A percentile compares a stretch with the other conserved stretches of the same genome.
These are phyloP conservation scores for Perca schrenkii DNA, from an alignment of 2,113 vertebrate genomes.

Conservation along the genomic window DNA sequence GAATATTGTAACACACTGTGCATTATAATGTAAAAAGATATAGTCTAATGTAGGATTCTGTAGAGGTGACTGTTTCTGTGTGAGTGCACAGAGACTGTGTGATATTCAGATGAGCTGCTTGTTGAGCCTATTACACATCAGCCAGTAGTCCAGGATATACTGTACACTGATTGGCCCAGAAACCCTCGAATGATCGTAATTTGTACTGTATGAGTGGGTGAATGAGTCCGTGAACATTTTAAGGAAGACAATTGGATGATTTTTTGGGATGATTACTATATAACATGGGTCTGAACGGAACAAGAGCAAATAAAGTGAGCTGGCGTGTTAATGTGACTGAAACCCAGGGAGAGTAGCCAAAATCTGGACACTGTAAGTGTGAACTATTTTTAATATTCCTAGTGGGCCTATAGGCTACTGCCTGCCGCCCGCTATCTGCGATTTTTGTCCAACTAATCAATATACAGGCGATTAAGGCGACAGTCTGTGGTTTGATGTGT, in stretches of 20 bases:
- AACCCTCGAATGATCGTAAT: constrained; percentile 83
- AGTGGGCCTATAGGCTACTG: constrained; percentile 18
- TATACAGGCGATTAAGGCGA: background rate
- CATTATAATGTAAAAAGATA: no score
- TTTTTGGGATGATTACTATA: constrained; percentile 11
- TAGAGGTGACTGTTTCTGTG: background rate
- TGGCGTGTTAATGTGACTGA: constrained; percentile 13
- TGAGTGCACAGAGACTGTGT: background rate
- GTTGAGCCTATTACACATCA: no score
- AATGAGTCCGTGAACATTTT: constrained; percentile 39
- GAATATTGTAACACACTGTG: no score
- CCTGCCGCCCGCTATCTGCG: background rate
- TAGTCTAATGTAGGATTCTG: background rate
- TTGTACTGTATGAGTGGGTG: constrained; percentile 59
- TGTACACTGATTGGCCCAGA: constrained; percentile 69
- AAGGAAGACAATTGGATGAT: background rate
- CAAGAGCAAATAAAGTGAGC: constrained; percentile 1
- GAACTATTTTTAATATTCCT: constrained; percentile 21
- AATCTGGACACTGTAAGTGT: constrained; percentile 64
- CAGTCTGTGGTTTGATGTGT: background rate
- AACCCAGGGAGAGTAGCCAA: constrained; percentile 15
- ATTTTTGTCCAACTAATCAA: background rate
- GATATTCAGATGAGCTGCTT: constrained; percentile 28
- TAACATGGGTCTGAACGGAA: constrained; percentile 20
- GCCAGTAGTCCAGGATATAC: constrained; percentile 17